Evolutionary conservation across 2,113 vertebrate species (phyloP).

Genomic region (Neofelis nebulosa): DNA sequence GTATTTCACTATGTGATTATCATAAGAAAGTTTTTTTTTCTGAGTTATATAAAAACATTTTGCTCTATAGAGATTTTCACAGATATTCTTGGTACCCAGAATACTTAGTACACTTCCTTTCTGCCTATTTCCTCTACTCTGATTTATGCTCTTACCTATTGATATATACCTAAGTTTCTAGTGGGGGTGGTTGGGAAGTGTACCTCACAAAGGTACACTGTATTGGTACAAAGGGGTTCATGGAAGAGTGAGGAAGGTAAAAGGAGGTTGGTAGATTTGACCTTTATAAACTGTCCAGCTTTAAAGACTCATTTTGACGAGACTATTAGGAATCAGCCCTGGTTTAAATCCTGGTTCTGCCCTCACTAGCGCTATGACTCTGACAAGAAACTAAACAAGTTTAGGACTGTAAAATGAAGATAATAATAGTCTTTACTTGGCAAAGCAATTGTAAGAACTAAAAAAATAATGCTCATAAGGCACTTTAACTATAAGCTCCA

Average conservation of each 20-base stretch:
- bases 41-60: not conserved
- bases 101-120: not conserved
- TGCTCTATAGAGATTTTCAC: constrained; percentile 15
- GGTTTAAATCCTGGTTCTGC: not conserved
- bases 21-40: not conserved
- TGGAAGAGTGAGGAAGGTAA: not conserved
- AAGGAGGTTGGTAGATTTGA: not conserved
- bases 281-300: not conserved
- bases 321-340: not conserved
- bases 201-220: not conserved
- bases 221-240: not conserved
- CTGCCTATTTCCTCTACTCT: not conserved
- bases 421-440: not conserved
- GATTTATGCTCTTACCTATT: not conserved
- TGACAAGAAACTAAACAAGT: not conserved
- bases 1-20: constrained; percentile 19
- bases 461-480: not conserved
- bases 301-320: not conserved
- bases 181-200: not conserved
- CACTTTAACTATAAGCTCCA: not conserved
- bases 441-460: not conserved
- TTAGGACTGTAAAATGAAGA: not conserved
- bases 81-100: not conserved
- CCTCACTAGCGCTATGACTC: not conserved
- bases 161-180: not conserved